These are phyloP conservation scores for Sinonovacula constricta DNA, from an alignment of 1,140 invertebrate genomes.

Conservation along the genomic window DNA sequence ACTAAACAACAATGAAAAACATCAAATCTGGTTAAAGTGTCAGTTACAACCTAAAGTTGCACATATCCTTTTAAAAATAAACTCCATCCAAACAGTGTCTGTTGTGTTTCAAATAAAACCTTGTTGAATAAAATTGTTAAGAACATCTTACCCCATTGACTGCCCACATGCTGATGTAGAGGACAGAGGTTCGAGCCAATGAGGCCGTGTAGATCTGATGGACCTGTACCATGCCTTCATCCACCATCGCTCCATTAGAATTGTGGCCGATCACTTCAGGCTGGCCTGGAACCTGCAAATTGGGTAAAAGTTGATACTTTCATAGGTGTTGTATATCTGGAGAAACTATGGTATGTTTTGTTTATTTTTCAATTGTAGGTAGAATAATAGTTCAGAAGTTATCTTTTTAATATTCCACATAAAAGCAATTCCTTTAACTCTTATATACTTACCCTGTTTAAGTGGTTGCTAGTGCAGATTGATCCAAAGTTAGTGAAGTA, in stretches of 20 bases:
- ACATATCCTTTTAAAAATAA: no score
- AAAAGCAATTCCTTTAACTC: neutral
- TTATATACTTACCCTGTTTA: neutral
- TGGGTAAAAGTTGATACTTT: no score
- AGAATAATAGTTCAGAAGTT: no score
- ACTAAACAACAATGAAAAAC: no score
- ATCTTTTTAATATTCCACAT: neutral
- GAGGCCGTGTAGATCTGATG: conserved; percentile 31
- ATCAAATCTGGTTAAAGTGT: no score
- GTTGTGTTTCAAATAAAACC: no score
- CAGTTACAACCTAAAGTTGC: no score
- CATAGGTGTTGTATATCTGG: neutral
- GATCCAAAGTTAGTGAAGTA: neutral
- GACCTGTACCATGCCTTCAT: conserved; percentile 54
- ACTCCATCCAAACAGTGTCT: no score
- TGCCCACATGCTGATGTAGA: conserved; percentile 49
- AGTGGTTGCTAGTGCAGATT: neutral
- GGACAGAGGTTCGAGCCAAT: neutral
- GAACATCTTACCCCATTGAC: conserved; percentile 44
- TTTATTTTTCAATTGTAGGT: no score
- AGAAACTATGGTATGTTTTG: neutral
- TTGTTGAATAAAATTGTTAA: no score
- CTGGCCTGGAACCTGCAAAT: neutral
- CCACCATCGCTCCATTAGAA: conserved; percentile 14
- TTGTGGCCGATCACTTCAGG: conserved; percentile 9